phyloP scores from a whole-genome alignment of 2,888 invertebrate genomes.

The Xestia xanthographa region DNA sequence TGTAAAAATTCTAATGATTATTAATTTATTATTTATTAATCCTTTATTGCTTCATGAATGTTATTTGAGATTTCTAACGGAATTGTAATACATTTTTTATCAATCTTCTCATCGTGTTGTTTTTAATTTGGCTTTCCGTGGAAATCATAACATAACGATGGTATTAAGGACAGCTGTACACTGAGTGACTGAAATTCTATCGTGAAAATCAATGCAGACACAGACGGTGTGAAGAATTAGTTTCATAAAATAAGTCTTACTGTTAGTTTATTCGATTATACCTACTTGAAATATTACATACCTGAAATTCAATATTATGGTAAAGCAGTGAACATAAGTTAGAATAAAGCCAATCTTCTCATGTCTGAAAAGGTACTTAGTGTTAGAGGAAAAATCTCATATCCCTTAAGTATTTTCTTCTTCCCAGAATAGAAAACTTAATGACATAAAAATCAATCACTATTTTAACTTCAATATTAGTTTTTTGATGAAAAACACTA shows the following conservation, averaged over 20 bases:
- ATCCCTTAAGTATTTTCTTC: neutral
- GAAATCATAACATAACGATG: neutral
- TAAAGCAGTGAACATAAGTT: neutral
- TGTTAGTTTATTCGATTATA: too few relatives aligned
- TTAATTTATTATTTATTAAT: too few relatives aligned
- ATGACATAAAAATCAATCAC: constrained; percentile 9
- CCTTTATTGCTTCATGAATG: too few relatives aligned
- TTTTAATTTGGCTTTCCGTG: neutral
- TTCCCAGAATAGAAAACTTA: neutral
- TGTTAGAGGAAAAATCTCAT: neutral
- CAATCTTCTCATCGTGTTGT: neutral
- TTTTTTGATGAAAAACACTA: constrained; percentile 39
- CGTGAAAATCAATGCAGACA: neutral
- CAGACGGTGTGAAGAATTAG: too few relatives aligned
- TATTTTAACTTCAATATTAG: neutral
- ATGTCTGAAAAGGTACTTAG: neutral
- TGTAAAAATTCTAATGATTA: constrained; percentile 1
- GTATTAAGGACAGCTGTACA: neutral
- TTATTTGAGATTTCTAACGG: neutral
- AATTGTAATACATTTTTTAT: neutral
- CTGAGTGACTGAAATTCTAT: neutral
- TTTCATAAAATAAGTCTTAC: neutral
- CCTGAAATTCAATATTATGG: neutral
- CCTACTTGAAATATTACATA: too few relatives aligned
- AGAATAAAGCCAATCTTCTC: neutral